Evolutionary conservation across 1,140 invertebrate species (phyloP).

Genomic region (Neodiprion pinetum): DNA sequence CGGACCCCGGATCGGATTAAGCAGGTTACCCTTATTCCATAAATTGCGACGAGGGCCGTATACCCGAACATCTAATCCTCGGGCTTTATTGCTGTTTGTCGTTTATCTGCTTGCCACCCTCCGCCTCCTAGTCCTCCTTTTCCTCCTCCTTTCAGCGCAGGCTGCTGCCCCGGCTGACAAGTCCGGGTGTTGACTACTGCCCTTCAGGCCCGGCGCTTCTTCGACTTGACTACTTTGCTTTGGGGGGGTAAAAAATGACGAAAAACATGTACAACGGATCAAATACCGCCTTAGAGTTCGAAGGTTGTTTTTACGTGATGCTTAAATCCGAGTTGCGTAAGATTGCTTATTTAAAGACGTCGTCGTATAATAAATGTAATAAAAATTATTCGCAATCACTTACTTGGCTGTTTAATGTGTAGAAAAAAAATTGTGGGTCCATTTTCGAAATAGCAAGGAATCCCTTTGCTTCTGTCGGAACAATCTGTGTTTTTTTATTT

Average conservation of each 20-base stretch:
- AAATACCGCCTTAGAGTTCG: no score
- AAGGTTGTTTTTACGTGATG: no score
- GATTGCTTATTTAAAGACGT: no score
- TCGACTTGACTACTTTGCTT: not conserved
- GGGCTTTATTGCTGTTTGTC: not conserved
- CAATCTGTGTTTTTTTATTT: no score
- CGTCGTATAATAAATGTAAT: no score
- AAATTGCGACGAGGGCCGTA: not conserved
- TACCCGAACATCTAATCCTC: not conserved
- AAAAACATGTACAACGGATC: no score
- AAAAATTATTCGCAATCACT: no score
- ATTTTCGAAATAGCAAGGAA: no score
- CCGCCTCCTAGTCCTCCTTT: not conserved
- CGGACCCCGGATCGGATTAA: not conserved
- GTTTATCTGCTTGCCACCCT: conserved; percentile 4
- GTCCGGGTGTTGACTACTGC: not conserved
- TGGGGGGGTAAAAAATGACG: not conserved
- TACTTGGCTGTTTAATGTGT: no score
- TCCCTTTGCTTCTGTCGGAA: no score
- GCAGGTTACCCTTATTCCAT: not conserved
- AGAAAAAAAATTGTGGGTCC: no score
- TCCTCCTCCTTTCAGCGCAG: not conserved
- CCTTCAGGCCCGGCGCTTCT: not conserved
- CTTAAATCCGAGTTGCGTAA: no score
- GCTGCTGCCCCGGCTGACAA: not conserved